These are phyloP conservation scores for Erpetoichthys calabaricus DNA, from an alignment of 2,797 vertebrate species.

Conservation along the genomic window DNA sequence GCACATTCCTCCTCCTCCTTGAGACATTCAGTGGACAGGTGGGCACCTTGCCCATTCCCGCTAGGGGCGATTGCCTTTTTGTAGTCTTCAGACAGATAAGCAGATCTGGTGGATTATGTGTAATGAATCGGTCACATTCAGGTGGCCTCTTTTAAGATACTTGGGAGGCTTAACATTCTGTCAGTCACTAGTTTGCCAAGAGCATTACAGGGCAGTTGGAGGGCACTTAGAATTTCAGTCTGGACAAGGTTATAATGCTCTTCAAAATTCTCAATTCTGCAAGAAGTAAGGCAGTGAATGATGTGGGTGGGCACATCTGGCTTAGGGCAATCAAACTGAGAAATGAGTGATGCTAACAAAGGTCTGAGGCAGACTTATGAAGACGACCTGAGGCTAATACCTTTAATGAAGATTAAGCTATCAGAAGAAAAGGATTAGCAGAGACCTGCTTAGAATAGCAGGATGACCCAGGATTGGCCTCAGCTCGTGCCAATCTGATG, in stretches of 20 bases:
- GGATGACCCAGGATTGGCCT: constrained; percentile 29
- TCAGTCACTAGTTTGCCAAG: neutral
- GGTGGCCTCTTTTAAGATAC: neutral
- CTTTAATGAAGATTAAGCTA: constrained; percentile 34
- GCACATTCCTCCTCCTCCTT: no score
- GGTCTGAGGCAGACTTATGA: neutral
- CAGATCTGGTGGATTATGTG: neutral
- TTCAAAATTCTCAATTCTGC: no score
- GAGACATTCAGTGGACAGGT: no score
- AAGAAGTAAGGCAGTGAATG: no score
- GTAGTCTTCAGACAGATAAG: neutral
- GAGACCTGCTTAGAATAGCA: constrained; percentile 39
- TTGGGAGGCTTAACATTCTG: neutral
- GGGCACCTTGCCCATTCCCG: no score
- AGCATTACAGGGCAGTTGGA: no score
- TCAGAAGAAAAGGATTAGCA: constrained; percentile 28
- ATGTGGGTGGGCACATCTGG: no score
- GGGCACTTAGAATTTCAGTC: no score
- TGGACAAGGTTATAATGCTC: no score
- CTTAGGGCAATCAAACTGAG: no score
- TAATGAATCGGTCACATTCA: constrained; percentile 1
- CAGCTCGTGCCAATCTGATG: constrained; percentile 12
- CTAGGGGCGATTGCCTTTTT: no score
- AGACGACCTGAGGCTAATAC: constrained; percentile 30
- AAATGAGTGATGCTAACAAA: no score